These are phyloP conservation scores for Lasioglossum vierecki DNA, from an alignment of 2,888 invertebrate genomes.

Conservation along the genomic window DNA sequence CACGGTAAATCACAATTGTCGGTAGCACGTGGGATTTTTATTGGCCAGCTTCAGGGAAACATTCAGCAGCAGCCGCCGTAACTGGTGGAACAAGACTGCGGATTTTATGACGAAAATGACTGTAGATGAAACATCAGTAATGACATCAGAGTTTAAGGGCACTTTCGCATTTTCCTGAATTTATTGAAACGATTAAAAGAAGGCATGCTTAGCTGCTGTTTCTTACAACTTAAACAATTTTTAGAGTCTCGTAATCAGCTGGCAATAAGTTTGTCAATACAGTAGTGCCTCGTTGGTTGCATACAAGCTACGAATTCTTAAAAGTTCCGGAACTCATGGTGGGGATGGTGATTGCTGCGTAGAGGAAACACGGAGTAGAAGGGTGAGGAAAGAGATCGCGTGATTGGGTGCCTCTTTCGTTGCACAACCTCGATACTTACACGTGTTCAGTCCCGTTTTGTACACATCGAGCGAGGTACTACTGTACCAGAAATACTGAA, in stretches of 20 bases:
- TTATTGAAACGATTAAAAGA: background rate
- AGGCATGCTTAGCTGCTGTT: too few relatives aligned
- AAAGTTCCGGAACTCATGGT: background rate
- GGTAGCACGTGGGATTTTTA: background rate
- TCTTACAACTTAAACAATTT: too few relatives aligned
- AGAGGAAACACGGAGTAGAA: background rate
- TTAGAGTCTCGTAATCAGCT: too few relatives aligned
- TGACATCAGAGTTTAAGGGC: too few relatives aligned
- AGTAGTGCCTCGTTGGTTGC: background rate
- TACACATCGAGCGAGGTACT: background rate
- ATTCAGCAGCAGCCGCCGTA: background rate
- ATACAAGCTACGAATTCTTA: background rate
- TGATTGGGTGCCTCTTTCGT: background rate
- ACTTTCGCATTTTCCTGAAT: too few relatives aligned
- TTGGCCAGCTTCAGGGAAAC: background rate
- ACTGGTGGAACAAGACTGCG: background rate
- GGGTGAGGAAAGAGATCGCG: background rate
- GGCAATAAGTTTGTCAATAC: background rate
- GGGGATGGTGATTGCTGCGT: background rate
- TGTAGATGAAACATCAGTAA: background rate
- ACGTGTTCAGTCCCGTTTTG: too few relatives aligned
- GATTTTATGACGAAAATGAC: background rate
- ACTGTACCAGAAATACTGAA: background rate
- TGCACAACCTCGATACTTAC: too few relatives aligned
- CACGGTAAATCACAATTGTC: constrained; percentile 4